These are phyloP conservation scores for Nerophis ophidion DNA, from an alignment of 2,113 vertebrate genomes.

Conservation along the genomic window DNA sequence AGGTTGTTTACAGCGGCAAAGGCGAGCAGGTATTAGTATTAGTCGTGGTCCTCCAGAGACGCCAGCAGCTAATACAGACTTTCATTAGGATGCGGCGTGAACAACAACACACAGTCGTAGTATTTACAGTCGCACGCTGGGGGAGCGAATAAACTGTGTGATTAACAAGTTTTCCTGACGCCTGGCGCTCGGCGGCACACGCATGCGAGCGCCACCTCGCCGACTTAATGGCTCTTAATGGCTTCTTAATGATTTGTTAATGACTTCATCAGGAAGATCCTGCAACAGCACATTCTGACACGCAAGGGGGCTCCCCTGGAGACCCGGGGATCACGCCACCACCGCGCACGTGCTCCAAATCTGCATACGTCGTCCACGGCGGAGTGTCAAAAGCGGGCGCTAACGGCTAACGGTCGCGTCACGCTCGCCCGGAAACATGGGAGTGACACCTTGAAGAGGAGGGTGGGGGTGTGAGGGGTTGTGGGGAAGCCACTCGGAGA, in stretches of 20 bases:
- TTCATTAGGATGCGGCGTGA: conserved; percentile 52
- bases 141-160: conserved; percentile 74
- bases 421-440: conserved; percentile 47
- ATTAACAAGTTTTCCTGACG: conserved; percentile 72
- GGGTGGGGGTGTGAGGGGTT: too few species aligned
- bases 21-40: conserved; percentile 7
- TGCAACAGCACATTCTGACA: conserved; percentile 67
- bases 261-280: conserved; percentile 76
- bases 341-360: conserved; percentile 18
- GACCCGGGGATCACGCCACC: conserved; percentile 53
- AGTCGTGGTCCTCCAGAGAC: conserved; percentile 49
- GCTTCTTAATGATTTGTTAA: conserved; percentile 78
- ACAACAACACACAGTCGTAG: conserved; percentile 60
- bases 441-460: too few species aligned
- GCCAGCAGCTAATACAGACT: conserved; percentile 52
- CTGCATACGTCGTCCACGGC: conserved; percentile 30
- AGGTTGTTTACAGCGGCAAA: neutral
- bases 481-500: conserved; percentile 42
- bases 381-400: conserved; percentile 33
- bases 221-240: conserved; percentile 78
- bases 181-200: conserved; percentile 51
- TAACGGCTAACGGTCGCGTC: conserved; percentile 51
- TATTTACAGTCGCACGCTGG: conserved; percentile 71
- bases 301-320: conserved; percentile 55
- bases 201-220: conserved; percentile 62